Evolutionary conservation across 1,140 invertebrate species (phyloP).

Genomic region (Andricus grossulariae): DNA sequence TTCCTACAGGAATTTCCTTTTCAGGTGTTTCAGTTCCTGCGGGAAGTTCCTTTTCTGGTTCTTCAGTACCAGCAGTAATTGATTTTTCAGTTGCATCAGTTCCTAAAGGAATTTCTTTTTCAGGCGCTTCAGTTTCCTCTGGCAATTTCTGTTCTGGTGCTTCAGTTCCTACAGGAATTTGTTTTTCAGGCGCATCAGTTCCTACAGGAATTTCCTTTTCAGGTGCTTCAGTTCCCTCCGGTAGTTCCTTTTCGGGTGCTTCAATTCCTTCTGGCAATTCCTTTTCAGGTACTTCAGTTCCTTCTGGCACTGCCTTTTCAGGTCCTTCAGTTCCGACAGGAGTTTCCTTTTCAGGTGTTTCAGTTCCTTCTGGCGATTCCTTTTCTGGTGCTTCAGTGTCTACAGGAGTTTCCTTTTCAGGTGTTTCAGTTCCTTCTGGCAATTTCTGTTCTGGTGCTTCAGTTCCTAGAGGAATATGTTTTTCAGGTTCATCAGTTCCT

Average conservation of each 20-base stretch:
- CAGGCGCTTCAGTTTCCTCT: conserved; percentile 30
- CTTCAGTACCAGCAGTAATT: background rate
- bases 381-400: conserved; percentile 42
- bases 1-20: conserved; percentile 39
- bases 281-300: conserved; percentile 17
- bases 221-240: background rate
- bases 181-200: background rate
- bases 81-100: conserved; percentile 38
- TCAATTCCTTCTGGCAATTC: background rate
- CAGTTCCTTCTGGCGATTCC: conserved; percentile 41
- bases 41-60: conserved; percentile 43
- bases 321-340: conserved; percentile 34
- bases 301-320: conserved; percentile 34
- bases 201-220: conserved; percentile 23
- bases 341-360: conserved; percentile 33
- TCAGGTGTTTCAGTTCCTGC: conserved; percentile 23
- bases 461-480: background rate
- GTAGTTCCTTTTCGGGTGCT: background rate
- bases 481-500: background rate
- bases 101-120: conserved; percentile 33
- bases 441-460: conserved; percentile 34
- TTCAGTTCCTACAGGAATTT: background rate
- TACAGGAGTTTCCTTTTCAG: conserved; percentile 28
- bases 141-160: conserved; percentile 35
- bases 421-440: conserved; percentile 20